Conservation (phyloP, 2,797 vertebrate species). For the Lycodopsis pacificus region DNA sequence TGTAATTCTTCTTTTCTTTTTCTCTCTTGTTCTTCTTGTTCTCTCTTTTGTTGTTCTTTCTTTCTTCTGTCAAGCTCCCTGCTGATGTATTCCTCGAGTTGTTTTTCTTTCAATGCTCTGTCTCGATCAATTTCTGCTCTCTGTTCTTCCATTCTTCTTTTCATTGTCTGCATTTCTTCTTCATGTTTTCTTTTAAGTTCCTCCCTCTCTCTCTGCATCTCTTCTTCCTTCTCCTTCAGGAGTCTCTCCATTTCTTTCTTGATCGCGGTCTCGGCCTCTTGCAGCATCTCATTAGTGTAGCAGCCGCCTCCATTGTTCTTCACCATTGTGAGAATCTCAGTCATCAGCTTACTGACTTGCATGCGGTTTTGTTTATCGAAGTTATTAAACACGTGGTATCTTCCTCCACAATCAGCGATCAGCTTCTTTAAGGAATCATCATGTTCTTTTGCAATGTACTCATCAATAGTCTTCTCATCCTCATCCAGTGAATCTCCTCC, state of each 20-base stretch:
- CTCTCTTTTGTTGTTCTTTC: not conserved
- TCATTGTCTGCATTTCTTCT: too few relatives aligned
- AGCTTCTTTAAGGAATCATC: constrained; percentile 2
- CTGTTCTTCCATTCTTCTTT: too few relatives aligned
- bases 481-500: not conserved
- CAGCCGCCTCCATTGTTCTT: constrained; percentile 19
- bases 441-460: not conserved
- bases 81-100: too few relatives aligned
- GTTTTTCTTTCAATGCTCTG: too few relatives aligned
- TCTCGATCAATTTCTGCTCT: too few relatives aligned
- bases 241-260: constrained; percentile 1
- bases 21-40: not conserved
- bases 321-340: constrained; percentile 21
- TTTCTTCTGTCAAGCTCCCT: too few relatives aligned
- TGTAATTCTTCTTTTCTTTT: not conserved
- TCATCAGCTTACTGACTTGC: constrained; percentile 28
- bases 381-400: constrained; percentile 40
- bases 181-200: not conserved
- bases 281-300: constrained; percentile 42
- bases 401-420: constrained; percentile 24
- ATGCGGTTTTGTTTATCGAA: fast-evolving
- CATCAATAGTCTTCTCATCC: not conserved
- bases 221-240: constrained; percentile 21
- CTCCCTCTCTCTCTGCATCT: constrained; percentile 8
- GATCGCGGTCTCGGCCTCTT: constrained; percentile 32